Evolutionary conservation across 92 coral and sea anemone species (phyloP), one percentile per base, ranked within the genome.

Genomic region (Siderastrea siderea): DNA sequence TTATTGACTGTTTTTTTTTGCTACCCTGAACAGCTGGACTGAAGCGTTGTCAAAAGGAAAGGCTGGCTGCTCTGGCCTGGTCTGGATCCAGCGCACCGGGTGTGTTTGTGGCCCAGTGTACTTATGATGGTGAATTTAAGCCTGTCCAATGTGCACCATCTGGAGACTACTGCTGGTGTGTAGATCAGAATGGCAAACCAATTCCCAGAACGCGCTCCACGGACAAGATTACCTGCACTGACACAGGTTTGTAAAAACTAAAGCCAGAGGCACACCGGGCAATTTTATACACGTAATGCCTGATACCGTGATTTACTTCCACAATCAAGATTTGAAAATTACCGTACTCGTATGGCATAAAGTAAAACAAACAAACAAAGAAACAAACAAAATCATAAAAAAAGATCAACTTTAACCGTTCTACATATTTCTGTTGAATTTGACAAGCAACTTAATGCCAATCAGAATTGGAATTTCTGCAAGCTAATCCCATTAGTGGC

Each of bases 91-190:
- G 85, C 7, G 86, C 93, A 74, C 92, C 96, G 3, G 96, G 96
- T 8, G 90, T 92, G 60, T 93, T 95, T 92, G 94, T 95, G 1
- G 91, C 97, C 54, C 82, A 66, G 80, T 97, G 99, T 82, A 80
- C 81, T 38, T 44, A 49, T 7, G 91, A 86, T 74, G 99, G 99
- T 38, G 90, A 87, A 13, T 97, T 81, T 61, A 69, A 81, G 10
- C 98, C 92, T 47, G 91, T 88, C 12, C 99, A 97, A 67, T 97
- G 99, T 76, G 90, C 92, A 68, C 89, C 75, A 9, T 75, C 94
- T 14, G 89, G 95, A 1, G 96, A 93, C 8, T 86, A 93, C 55
- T 97, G 99, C 78, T 97, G 99, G 99, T 97, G 99, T 90, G 97
- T 95, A 4, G 97, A 95, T 84, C 90, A 86, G 72, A 85, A 84